Percentiles rank a stretch among this genome's conserved stretches.
Evolutionary conservation across 2,888 invertebrate species (phyloP).

Genomic region (Phoenoteleia sp.): DNA sequence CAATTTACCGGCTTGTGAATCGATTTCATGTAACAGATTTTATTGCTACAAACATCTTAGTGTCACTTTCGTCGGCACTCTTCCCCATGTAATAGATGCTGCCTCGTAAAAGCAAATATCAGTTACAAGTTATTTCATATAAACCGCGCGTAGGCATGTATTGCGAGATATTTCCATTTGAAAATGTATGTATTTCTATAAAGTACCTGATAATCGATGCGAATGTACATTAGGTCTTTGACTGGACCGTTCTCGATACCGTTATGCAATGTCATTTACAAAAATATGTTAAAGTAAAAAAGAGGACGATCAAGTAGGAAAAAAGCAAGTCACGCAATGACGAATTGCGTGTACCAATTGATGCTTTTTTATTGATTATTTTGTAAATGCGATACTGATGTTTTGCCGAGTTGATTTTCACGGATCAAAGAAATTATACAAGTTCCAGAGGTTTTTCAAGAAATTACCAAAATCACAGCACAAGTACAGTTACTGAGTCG

Average conservation of each 20-base stretch:
- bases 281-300: conserved; percentile 59
- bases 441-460: too few species aligned
- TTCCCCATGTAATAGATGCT: conserved; percentile 54
- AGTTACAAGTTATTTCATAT: conserved; percentile 65
- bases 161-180: conserved; percentile 51
- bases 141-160: conserved; percentile 41
- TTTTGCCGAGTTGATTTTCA: conserved; percentile 23
- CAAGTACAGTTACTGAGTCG: too few species aligned
- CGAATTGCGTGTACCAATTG: conserved; percentile 50
- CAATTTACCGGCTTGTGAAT: conserved; percentile 40
- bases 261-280: conserved; percentile 75
- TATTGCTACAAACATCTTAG: conserved; percentile 48
- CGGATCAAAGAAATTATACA: too few species aligned
- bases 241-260: conserved; percentile 75
- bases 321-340: conserved; percentile 70
- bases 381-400: conserved; percentile 6
- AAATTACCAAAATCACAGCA: too few species aligned
- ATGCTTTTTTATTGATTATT: conserved; percentile 43
- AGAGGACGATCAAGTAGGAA: conserved; percentile 34
- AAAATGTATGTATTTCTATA: conserved; percentile 59
- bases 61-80: conserved; percentile 68
- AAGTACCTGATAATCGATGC: conserved; percentile 62
- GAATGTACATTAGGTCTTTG: conserved; percentile 67
- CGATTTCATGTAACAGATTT: conserved; percentile 57
- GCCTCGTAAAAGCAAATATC: conserved; percentile 64